Evolutionary conservation across 2,797 vertebrate species (phyloP).

Genomic region (Sternarchorhynchus goeldii): DNA sequence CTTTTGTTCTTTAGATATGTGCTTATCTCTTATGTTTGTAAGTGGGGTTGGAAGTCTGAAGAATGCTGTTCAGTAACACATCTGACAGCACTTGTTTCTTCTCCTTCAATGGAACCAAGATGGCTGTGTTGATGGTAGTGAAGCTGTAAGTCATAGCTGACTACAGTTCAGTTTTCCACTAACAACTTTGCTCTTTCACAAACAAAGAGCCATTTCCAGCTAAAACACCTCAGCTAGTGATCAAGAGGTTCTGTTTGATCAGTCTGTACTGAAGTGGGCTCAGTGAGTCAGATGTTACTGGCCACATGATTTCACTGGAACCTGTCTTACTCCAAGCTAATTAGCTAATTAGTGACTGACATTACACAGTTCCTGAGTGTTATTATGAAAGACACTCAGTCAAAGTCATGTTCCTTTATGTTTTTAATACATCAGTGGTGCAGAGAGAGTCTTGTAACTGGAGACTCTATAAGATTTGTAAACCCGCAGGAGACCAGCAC

Average conservation of each 20-base stretch:
- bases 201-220: conserved; percentile 25
- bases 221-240: background rate
- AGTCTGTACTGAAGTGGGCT: background rate
- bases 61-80: no score
- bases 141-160: conserved; percentile 12
- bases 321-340: conserved; percentile 52
- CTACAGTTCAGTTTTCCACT: background rate
- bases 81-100: background rate
- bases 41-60: background rate
- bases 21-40: conserved; percentile 26
- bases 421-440: conserved; percentile 10
- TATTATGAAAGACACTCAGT: background rate
- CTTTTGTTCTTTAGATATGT: conserved; percentile 35
- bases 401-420: conserved; percentile 14
- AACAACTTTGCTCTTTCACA: conserved; percentile 10
- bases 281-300: conserved; percentile 61
- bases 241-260: conserved; percentile 19
- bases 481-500: background rate
- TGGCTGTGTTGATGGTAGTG: background rate
- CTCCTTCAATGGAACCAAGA: background rate
- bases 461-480: background rate
- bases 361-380: conserved; percentile 34
- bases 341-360: conserved; percentile 63
- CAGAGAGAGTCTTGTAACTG: conserved; percentile 14
- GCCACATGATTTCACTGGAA: conserved; percentile 64